Evolutionary conservation across 2,888 invertebrate species (phyloP), one percentile per base, ranked within the genome.

Genomic region (Hypolimnas misippus): DNA sequence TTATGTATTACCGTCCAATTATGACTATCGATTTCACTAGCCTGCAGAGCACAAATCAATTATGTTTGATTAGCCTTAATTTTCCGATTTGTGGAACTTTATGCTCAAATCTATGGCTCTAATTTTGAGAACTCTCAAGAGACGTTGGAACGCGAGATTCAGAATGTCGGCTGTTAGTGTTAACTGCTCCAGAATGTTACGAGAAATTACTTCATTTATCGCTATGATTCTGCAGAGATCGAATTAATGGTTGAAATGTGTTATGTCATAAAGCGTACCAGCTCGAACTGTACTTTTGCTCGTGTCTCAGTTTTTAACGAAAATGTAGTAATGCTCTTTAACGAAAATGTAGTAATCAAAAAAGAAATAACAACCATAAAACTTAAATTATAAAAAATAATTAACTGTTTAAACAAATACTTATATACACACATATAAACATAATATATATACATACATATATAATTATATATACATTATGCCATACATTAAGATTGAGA

Each of bases 151-250:
- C 44, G 42, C 57, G 60, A 61, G 62, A 66, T 62, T 66, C 69
- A 7, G 64, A 73, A 81, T 81, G 78, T 76, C 70, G 46, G 66
- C 76, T 77, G 80, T 82, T 81, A 83, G 73, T 77, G 73, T 74
- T 81, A 77, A 82, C 77, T 74, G 76, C 74, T 73, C 70, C 71
- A 72, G 76, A 74, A 76, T 77, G 74, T 78, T 76, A 75, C 76
- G 73, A 72, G 73, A 76, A 77, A 74, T 77, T 73, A 73, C 74
- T 78, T 83, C 76, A 80, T 81, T 82, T 76, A 73, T 70, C 73
- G 71, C 75, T 58, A 35, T 21, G 38, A 38, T 29, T 49, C 29
- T 49, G 2, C 29, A n/a, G 49, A 14, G 49, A 29, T 29, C 7
- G 7, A 29, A 29, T 49, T 49, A 49, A 49, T 49, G 1, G 25